phyloP scores from a whole-genome alignment of 2,888 invertebrate genomes.

The Gryllus longicercus region DNA sequence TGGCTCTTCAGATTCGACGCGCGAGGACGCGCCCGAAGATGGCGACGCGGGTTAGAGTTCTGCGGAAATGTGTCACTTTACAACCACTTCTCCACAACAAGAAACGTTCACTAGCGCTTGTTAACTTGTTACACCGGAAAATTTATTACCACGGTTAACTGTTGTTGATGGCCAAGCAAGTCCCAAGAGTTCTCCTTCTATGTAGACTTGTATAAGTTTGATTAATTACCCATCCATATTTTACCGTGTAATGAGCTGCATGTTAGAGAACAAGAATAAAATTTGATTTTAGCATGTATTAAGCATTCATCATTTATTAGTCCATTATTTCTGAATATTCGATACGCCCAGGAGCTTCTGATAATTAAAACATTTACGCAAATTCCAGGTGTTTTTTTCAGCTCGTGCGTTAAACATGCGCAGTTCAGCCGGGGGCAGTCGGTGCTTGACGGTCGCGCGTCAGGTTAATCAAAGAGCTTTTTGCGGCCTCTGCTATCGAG shows the following conservation, averaged over 20 bases:
- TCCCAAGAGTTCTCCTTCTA: neutral
- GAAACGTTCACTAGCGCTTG: neutral
- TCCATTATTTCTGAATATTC: neutral
- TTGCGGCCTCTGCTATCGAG: neutral
- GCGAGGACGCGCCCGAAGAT: too few species aligned
- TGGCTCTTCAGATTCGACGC: too few species aligned
- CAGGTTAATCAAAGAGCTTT: neutral
- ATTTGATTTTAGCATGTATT: constrained; percentile 9
- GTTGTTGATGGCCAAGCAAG: neutral
- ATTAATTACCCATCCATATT: neutral
- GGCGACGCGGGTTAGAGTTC: too few species aligned
- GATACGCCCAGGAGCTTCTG: neutral
- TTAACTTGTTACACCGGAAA: neutral
- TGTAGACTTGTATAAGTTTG: neutral
- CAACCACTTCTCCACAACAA: neutral
- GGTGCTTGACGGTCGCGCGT: neutral
- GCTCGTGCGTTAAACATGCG: neutral
- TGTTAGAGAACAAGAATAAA: neutral
- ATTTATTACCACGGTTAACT: neutral
- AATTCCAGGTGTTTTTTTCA: neutral
- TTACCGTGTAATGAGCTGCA: neutral
- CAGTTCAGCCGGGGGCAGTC: neutral
- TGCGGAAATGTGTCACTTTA: neutral
- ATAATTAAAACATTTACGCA: constrained; percentile 1
- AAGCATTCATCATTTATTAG: neutral